Evolutionary conservation across 2,888 invertebrate species (phyloP), one percentile per base, ranked within the genome.

Genomic region (Rhopalosiphum nymphaeae): DNA sequence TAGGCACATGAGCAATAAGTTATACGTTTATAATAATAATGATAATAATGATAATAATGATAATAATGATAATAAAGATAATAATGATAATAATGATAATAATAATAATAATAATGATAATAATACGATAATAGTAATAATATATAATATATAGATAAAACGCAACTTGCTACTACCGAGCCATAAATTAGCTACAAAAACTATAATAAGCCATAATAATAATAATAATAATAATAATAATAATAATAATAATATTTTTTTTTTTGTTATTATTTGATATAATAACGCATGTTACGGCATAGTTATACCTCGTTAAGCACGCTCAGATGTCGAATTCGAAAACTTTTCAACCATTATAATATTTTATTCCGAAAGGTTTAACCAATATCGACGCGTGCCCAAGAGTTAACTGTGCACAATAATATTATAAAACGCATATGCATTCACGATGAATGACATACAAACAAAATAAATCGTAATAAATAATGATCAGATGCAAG

Each of bases 1-100:
- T n/a, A 67, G n/a, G n/a, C n/a, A 16, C 16, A 67, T n/a, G 67
- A 67, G 67, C 67, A 67, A 67, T 67, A 67, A n/a, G 7, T n/a
- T n/a, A 67, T 67, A 67, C n/a, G n/a, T 67, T n/a, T 67, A n/a
- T n/a, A n/a, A 67, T 67, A 67, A n/a, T n/a, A 67, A 67, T n/a
- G 13, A 67, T 67, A 26, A 61, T 61, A 61, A 11, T n/a, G 11
- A 61, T 61, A 61, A 67, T 13, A 67, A 67, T n/a, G 5, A n/a
- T 67, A 26, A n/a, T 67, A n/a, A 13, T 53, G 4, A 61, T 61
- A 10, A n/a, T n/a, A n/a, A n/a, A n/a, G n/a, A 13, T 61, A 3
- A 29, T 61, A 29, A 57, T 57, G 29, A 29, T 61, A 61, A 29
- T 61, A 29, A 13, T 61, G n/a, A n/a, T 67, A 26, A n/a, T 67